Evolutionary conservation across 2,113 vertebrate genomes (phyloP).

Genomic region (Petrocephalus microphthalmus): DNA sequence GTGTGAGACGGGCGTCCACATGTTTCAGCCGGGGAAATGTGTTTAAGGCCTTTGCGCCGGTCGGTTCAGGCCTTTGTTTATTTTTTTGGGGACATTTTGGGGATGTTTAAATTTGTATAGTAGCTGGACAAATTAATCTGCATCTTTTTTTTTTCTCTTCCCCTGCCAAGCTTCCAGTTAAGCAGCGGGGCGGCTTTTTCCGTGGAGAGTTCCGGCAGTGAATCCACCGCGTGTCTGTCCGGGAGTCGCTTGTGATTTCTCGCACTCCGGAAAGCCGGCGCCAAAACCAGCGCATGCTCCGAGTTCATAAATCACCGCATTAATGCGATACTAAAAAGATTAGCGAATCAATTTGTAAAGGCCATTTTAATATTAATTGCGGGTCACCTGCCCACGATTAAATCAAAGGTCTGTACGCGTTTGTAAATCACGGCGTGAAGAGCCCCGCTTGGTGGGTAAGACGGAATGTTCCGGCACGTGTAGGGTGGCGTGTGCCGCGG

Average conservation of each 20-base stretch:
- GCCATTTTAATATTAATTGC: constrained; percentile 12
- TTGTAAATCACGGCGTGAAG: background rate
- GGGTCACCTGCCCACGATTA: background rate
- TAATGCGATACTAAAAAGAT: constrained; percentile 9
- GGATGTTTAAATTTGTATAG: background rate
- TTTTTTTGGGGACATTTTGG: background rate
- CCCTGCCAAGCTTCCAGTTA: background rate
- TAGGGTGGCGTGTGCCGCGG: background rate
- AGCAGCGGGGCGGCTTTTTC: background rate
- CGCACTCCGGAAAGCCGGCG: background rate
- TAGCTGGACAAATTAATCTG: no score
- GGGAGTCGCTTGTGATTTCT: background rate
- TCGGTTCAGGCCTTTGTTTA: background rate
- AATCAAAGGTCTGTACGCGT: background rate
- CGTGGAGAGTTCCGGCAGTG: background rate
- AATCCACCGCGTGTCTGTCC: background rate
- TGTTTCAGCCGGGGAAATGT: background rate
- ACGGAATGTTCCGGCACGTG: background rate
- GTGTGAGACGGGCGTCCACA: background rate
- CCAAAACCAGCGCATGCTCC: background rate
- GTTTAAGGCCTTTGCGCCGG: background rate
- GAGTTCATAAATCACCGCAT: constrained; percentile 9
- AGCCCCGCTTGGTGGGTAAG: background rate
- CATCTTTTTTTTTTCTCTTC: background rate
- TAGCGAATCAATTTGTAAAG: constrained; percentile 13